These are phyloP conservation scores for Austrolebias charrua DNA, from an alignment of 2,797 vertebrate species.

Conservation along the genomic window DNA sequence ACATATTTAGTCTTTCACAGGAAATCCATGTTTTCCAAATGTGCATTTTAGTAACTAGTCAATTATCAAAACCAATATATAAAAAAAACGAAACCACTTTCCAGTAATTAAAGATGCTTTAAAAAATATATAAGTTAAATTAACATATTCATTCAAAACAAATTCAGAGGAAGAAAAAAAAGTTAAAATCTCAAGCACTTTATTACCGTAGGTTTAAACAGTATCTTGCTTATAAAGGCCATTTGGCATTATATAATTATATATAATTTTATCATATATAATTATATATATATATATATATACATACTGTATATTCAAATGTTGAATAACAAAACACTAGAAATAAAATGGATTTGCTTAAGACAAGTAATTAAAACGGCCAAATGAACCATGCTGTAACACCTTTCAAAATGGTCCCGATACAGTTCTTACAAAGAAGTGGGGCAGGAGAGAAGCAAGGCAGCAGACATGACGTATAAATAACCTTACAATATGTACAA, in stretches of 20 bases:
- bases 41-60: too few species aligned
- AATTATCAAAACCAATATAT: too few species aligned
- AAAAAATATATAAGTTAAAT: too few species aligned
- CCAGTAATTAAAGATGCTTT: too few species aligned
- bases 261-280: constrained; percentile 84
- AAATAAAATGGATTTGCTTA: constrained; percentile 73
- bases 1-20: too few species aligned
- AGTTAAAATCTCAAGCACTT: constrained; percentile 84
- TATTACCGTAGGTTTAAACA: constrained; percentile 84
- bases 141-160: background rate
- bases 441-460: constrained; percentile 53
- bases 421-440: constrained; percentile 62
- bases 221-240: constrained; percentile 83
- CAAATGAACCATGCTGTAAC: constrained; percentile 65
- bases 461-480: constrained; percentile 81
- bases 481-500: constrained; percentile 85
- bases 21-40: too few species aligned
- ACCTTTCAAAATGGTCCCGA: constrained; percentile 81
- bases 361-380: constrained; percentile 78
- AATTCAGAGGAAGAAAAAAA: constrained; percentile 20
- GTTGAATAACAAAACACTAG: constrained; percentile 81
- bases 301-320: constrained; percentile 82
- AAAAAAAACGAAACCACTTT: too few species aligned
- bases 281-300: constrained; percentile 83
- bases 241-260: constrained; percentile 85